phyloP scores from a whole-genome alignment of 1,140 invertebrate genomes.

The Scylla paramamosain region DNA sequence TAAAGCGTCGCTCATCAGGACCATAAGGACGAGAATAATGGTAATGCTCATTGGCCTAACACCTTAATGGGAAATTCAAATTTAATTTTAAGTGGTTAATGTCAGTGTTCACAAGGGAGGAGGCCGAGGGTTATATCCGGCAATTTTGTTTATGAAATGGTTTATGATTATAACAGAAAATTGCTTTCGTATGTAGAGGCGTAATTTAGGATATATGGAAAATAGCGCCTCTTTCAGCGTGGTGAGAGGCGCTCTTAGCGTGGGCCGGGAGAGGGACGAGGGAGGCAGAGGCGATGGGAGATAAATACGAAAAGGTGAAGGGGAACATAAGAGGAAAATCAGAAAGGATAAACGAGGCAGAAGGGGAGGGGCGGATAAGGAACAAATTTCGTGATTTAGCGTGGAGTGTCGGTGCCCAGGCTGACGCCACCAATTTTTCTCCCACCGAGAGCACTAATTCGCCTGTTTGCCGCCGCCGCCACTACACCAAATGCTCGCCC shows the following conservation, averaged over 20 bases:
- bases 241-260: slow-evolving; percentile 1
- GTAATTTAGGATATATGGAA: slow-evolving; percentile 15
- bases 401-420: neutral
- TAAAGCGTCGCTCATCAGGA: neutral
- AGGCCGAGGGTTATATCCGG: neutral
- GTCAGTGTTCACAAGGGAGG: slow-evolving; percentile 10
- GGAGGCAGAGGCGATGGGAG: neutral
- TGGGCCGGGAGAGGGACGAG: neutral
- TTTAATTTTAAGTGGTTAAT: slow-evolving; percentile 25
- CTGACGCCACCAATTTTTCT: slow-evolving; percentile 49
- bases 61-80: neutral
- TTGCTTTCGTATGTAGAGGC: neutral
- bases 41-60: neutral
- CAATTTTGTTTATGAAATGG: slow-evolving; percentile 24
- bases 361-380: neutral
- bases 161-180: neutral
- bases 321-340: neutral
- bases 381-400: slow-evolving; percentile 22
- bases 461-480: too few species aligned
- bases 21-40: neutral
- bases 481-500: too few species aligned
- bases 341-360: too few species aligned
- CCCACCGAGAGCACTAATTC: neutral
- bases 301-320: neutral
- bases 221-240: neutral